These are phyloP conservation scores for Chaetodon trifasciatus DNA, from an alignment of 2,797 vertebrate species.

Conservation along the genomic window DNA sequence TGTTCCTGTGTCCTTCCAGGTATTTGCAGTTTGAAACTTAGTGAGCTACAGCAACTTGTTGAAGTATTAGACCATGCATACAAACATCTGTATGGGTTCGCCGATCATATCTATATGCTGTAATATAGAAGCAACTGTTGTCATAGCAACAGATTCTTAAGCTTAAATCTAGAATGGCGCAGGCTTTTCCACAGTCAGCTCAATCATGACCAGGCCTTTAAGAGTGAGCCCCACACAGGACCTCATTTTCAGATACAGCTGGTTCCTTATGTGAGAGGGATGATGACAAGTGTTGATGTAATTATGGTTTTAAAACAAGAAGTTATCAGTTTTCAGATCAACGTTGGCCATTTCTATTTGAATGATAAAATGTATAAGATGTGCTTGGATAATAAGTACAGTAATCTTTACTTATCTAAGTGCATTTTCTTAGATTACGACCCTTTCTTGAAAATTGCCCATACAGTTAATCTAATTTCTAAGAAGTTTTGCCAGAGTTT, in stretches of 20 bases:
- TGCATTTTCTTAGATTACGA: not conserved
- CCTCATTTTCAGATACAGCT: not conserved
- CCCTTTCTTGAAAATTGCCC: not conserved
- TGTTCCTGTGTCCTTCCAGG: too few relatives aligned
- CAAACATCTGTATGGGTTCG: too few relatives aligned
- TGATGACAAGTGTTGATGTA: not conserved
- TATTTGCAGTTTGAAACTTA: too few relatives aligned
- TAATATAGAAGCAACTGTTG: too few relatives aligned
- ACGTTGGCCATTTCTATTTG: not conserved
- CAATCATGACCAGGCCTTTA: not conserved
- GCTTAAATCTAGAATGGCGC: not conserved
- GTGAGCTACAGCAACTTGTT: too few relatives aligned
- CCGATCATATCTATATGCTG: too few relatives aligned
- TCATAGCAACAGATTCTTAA: not conserved
- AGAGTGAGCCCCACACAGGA: not conserved
- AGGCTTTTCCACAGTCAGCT: not conserved
- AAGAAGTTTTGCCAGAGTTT: not conserved
- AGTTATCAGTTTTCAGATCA: not conserved
- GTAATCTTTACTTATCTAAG: not conserved
- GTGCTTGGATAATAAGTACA: too few relatives aligned
- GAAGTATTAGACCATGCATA: too few relatives aligned
- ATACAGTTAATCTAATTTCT: not conserved
- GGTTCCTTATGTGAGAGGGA: not conserved
- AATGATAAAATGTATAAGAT: too few relatives aligned
- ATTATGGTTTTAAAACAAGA: not conserved